Base-by-base conservation (phyloP, 1,140 invertebrate species). In the Calephelis nemesis region DNA sequence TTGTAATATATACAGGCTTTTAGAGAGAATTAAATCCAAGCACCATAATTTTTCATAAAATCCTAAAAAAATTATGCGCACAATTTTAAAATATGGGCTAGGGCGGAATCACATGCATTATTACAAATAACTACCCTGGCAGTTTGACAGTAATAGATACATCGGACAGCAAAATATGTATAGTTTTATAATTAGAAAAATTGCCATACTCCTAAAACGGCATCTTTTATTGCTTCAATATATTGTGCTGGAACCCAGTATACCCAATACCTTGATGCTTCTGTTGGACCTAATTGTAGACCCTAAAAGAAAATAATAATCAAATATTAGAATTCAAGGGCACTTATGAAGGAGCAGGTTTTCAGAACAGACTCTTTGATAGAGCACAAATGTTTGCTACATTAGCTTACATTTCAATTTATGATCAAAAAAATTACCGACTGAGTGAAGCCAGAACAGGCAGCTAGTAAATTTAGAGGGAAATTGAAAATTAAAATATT, bases 231-330 rank as follows among this genome's bases (percentile, higher is more conserved):
- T 67, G 97, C 96, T 79, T 97, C 96, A 68, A 98, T 94, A 88
- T 98, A 98, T 83, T 97, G 96, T 40, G 97, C 97, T 54, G 98
- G 98, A 50, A 98, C 97, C 97, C 97, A 98, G 90, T 98, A 98
- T 62, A 98, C 95, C 97, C 97, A 98, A 92, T 98, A 98, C 73
- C 96, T 92, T 42, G 96, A 97, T 10, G 96, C 96, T 92, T 98
- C 97, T 8, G 97, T 98, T 11, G 97, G 95, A 39, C 97, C 97
- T 73, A 98, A 89, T 92, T 98, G 97, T 68, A 98, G 93, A 63
- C 94, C 96, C 96, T 97, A 81, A 84, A 92, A 75, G 47, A 62
- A 63, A 74, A 75, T 39, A 19, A 65, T 30, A 30, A 30, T 30
- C 30, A 30, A 47, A 30, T 19, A 39, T 39, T 42, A 62, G 40